Evolutionary conservation across 37 sponge, comb jelly and placozoan species (phyloP).

Genomic region (Ephydatia muelleri): DNA sequence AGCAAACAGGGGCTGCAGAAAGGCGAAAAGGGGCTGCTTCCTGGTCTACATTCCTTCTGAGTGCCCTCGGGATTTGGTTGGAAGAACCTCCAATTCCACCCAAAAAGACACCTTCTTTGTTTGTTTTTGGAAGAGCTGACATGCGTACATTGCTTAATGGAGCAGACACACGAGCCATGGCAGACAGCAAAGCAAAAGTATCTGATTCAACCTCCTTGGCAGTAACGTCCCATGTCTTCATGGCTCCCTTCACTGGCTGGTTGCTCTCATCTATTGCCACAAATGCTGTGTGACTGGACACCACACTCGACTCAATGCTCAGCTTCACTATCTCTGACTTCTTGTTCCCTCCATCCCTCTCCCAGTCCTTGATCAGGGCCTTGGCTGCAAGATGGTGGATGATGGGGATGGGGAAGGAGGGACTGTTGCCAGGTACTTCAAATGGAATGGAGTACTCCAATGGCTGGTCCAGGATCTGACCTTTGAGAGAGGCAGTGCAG

Average conservation of each 20-base stretch:
- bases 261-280: conserved; percentile 60
- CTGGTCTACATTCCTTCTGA: too few species aligned
- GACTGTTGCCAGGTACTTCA: not conserved
- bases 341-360: not conserved
- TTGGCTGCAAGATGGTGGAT: conserved; percentile 71
- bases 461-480: not conserved
- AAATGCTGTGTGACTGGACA: conserved; percentile 62
- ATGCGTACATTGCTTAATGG: too few species aligned
- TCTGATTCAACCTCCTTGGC: not conserved
- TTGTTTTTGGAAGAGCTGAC: too few species aligned
- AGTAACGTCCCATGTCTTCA: conserved; percentile 53
- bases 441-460: not conserved
- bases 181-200: not conserved
- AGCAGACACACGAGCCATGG: not conserved
- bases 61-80: too few species aligned
- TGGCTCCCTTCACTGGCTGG: conserved; percentile 28
- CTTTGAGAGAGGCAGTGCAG: conserved; percentile 19
- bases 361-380: conserved; percentile 45
- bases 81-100: too few species aligned
- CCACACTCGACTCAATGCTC: conserved; percentile 56
- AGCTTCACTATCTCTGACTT: conserved; percentile 58
- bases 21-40: too few species aligned
- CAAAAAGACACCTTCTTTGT: too few species aligned
- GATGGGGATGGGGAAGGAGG: not conserved
- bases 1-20: too few species aligned